Percentiles rank a stretch among this genome's conserved stretches.
Evolutionary conservation across 2,888 invertebrate species (phyloP).

Genomic region (Agrochola litura): DNA sequence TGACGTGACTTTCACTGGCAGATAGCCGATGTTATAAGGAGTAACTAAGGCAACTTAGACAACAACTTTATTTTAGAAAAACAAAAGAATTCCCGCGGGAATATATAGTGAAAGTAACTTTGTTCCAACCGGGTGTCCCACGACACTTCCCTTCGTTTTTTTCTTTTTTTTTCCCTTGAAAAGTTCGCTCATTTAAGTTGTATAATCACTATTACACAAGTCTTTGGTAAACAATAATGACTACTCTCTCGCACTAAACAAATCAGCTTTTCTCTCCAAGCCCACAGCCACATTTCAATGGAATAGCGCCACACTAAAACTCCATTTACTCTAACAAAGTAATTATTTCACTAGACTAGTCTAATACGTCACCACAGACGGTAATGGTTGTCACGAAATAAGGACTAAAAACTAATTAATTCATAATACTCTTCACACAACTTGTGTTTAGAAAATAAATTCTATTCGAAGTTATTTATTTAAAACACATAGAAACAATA

Average conservation of each 20-base stretch:
- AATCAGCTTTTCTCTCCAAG: constrained; percentile 11
- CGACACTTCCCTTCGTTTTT: no score
- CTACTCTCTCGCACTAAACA: neutral
- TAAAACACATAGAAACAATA: constrained; percentile 20
- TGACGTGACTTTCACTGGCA: no score
- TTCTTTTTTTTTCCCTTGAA: neutral
- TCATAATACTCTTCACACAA: constrained; percentile 41
- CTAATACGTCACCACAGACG: constrained; percentile 37
- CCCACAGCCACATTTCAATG: neutral
- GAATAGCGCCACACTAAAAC: constrained; percentile 35
- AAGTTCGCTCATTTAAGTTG: neutral
- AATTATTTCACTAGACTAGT: constrained; percentile 52
- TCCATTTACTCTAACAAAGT: constrained; percentile 43
- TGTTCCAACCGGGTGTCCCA: no score
- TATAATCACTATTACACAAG: neutral
- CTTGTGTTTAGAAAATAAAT: constrained; percentile 49
- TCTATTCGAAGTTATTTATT: constrained; percentile 29
- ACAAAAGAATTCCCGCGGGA: no score
- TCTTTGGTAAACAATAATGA: neutral
- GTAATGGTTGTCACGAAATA: constrained; percentile 47
- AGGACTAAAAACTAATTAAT: constrained; percentile 56
- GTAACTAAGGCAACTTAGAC: no score
- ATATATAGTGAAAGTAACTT: no score
- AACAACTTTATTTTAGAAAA: no score
- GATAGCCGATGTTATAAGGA: no score